These are phyloP conservation scores for Bursaphelenchus mucronatus DNA, from an alignment of 1,140 invertebrate species.

Conservation along the genomic window DNA sequence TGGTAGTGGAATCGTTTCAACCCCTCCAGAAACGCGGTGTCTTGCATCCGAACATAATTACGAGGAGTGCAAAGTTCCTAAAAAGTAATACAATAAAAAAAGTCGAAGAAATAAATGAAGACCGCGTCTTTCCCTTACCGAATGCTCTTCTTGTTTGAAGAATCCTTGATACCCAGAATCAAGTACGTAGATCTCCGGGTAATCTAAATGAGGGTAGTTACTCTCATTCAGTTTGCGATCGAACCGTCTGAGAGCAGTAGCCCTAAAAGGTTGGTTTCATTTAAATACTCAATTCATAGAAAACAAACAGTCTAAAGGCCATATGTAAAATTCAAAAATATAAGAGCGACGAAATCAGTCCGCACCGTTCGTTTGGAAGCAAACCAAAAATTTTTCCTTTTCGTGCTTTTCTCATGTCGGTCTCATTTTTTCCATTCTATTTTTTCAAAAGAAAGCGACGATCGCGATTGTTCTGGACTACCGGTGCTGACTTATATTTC, in stretches of 20 bases:
- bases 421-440: too few species aligned
- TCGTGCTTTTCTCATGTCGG: too few species aligned
- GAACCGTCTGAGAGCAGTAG: conserved; percentile 74
- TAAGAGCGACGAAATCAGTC: too few species aligned
- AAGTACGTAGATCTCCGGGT: conserved; percentile 89
- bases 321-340: too few species aligned
- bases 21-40: background rate
- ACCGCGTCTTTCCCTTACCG: conserved; percentile 4
- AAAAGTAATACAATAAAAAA: background rate
- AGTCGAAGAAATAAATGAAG: background rate
- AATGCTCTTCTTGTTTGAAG: conserved; percentile 62
- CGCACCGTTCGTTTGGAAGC: too few species aligned
- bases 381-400: too few species aligned
- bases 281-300: too few species aligned
- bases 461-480: too few species aligned
- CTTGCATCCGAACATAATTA: conserved; percentile 11
- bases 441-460: too few species aligned
- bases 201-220: conserved; percentile 79
- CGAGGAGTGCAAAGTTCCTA: conserved; percentile 15
- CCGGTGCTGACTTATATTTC: too few species aligned
- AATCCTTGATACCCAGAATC: conserved; percentile 90
- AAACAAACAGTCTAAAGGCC: too few species aligned
- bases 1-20: conserved; percentile 6
- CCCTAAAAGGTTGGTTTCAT: conserved; percentile 64
- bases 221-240: conserved; percentile 78